Percentiles rank a stretch among this genome's conserved stretches.
These are phyloP conservation scores for Buphagus erythrorhynchus DNA, from an alignment of 2,797 vertebrate genomes.

Conservation along the genomic window DNA sequence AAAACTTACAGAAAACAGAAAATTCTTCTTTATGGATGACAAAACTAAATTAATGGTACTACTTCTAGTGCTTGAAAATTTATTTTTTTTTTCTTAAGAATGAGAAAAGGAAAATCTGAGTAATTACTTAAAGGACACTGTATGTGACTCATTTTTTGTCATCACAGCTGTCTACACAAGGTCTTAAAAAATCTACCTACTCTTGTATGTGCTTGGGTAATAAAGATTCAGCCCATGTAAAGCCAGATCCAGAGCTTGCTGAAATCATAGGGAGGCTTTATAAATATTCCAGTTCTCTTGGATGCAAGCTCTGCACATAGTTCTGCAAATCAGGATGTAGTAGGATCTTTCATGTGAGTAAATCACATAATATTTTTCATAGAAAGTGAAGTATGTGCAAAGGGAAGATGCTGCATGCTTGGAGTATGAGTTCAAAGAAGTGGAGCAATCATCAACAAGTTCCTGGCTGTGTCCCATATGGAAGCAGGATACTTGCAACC, in stretches of 20 bases:
- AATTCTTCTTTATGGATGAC: background rate
- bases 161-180: slow-evolving; percentile 26
- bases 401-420: background rate
- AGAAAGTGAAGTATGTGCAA: background rate
- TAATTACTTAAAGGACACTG: background rate
- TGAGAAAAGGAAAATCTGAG: background rate
- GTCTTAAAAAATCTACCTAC: background rate
- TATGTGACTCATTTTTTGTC: slow-evolving; percentile 21
- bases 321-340: background rate
- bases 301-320: background rate
- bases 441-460: background rate
- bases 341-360: background rate
- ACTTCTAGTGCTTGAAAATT: background rate
- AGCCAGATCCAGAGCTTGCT: background rate
- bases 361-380: background rate
- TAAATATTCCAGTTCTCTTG: background rate
- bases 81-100: background rate
- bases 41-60: background rate
- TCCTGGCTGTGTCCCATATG: background rate
- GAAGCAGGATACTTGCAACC: background rate
- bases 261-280: background rate
- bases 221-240: background rate
- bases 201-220: background rate
- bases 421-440: background rate
- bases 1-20: background rate